Percentiles rank a stretch among this genome's conserved stretches.
These are phyloP conservation scores for Astreopora myriophthalma DNA, from an alignment of 64 coral and sea anemone species.

Conservation along the genomic window DNA sequence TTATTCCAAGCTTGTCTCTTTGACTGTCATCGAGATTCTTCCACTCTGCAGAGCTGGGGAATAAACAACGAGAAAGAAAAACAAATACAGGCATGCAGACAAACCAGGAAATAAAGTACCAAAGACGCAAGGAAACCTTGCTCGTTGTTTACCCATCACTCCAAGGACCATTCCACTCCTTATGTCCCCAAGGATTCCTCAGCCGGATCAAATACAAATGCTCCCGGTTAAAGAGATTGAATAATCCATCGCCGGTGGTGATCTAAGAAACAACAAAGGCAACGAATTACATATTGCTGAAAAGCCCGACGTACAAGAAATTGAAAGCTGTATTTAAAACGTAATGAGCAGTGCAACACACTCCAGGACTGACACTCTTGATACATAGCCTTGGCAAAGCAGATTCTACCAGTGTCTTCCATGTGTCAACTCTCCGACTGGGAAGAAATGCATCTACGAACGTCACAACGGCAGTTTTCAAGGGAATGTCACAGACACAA, in stretches of 20 bases:
- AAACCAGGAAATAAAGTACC: neutral
- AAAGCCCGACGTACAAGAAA: too few relatives aligned
- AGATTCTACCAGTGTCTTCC: too few relatives aligned
- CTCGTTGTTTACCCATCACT: conserved; percentile 83
- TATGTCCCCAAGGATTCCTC: conserved; percentile 89
- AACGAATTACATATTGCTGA: neutral
- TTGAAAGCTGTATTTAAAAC: too few relatives aligned
- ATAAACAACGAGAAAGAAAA: neutral
- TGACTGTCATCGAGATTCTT: conserved; percentile 72
- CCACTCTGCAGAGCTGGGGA: conserved; percentile 78
- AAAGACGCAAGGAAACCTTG: neutral
- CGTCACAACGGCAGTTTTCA: too few relatives aligned
- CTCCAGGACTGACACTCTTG: too few relatives aligned
- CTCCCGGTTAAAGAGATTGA: conserved; percentile 82
- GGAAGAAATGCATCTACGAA: too few relatives aligned
- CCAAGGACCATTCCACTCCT: conserved; percentile 91
- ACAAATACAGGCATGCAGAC: conserved; percentile 5
- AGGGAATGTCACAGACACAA: too few relatives aligned
- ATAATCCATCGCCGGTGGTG: conserved; percentile 76
- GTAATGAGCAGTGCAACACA: too few relatives aligned
- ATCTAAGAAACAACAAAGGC: conserved; percentile 23
- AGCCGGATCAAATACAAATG: conserved; percentile 85
- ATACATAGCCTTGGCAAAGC: too few relatives aligned
- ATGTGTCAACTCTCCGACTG: too few relatives aligned
- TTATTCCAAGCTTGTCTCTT: conserved; percentile 78